Percentiles rank a stretch among this genome's conserved stretches.
These are phyloP conservation scores for Noturus placidus DNA, from an alignment of 2,113 vertebrate species.

Conservation along the genomic window DNA sequence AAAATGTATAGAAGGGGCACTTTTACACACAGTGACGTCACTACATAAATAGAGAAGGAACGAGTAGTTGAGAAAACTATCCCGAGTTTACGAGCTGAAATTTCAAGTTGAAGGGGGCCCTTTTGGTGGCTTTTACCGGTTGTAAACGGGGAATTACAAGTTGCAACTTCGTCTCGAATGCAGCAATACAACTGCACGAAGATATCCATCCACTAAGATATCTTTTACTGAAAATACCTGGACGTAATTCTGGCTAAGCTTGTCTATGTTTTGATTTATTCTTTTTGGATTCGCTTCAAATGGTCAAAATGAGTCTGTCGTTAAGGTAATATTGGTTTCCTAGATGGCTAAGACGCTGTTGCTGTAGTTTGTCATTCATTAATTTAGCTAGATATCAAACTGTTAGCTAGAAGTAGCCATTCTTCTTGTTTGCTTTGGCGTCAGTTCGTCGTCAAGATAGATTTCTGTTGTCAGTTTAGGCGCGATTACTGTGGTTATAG, in stretches of 20 bases:
- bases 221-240: neutral
- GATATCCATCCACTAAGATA: neutral
- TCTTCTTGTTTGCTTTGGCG: neutral
- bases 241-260: neutral
- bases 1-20: too few relatives aligned
- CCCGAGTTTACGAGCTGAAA: neutral
- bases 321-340: conserved; percentile 60
- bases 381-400: neutral
- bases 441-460: too few relatives aligned
- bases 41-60: too few relatives aligned
- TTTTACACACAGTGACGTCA: too few relatives aligned
- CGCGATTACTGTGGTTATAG: neutral
- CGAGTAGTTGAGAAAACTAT: neutral
- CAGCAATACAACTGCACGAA: neutral
- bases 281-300: neutral
- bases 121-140: neutral
- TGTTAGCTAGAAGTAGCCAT: neutral
- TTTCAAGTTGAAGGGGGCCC: neutral
- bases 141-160: neutral
- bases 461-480: neutral
- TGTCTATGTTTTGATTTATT: neutral
- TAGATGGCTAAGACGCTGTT: neutral
- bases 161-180: neutral
- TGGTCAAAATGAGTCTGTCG: conserved; percentile 63
- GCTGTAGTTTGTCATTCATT: neutral